A percentile compares a stretch with the other conserved stretches of the same genome.
Evolutionary conservation across 2,797 vertebrate genomes (phyloP).

Genomic region (Adrianichthys oophorus): DNA sequence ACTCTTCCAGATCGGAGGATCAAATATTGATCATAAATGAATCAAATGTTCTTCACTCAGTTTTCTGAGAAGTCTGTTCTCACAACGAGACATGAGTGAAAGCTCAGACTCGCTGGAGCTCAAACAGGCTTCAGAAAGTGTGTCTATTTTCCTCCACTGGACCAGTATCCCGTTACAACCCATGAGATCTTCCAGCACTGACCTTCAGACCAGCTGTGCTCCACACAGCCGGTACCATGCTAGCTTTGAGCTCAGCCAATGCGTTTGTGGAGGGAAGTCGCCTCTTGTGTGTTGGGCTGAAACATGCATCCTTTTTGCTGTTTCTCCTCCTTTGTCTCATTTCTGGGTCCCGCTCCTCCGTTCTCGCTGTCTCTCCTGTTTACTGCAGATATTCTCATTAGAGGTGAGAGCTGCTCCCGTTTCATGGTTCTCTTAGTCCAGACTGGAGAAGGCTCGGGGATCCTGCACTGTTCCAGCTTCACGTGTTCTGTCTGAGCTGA

Average conservation of each 20-base stretch:
- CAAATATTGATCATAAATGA: constrained; percentile 2
- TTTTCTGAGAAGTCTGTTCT: not conserved
- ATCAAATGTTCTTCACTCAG: not conserved
- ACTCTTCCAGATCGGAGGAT: not conserved
- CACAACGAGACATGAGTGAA: constrained; percentile 1
- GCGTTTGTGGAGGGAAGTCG: not conserved
- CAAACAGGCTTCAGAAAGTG: constrained; percentile 35
- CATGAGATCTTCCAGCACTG: constrained; percentile 48
- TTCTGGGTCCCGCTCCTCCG: not conserved
- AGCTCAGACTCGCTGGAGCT: constrained; percentile 3
- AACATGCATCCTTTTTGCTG: constrained; percentile 4
- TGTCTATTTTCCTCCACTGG: constrained; percentile 41
- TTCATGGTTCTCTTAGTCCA: constrained; percentile 61
- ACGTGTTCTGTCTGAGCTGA: constrained; percentile 24
- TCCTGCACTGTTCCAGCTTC: constrained; percentile 19
- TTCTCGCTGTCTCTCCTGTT: constrained; percentile 17
- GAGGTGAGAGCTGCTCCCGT: constrained; percentile 29
- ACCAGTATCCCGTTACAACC: constrained; percentile 58
- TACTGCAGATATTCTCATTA: constrained; percentile 27
- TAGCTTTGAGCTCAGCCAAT: constrained; percentile 17
- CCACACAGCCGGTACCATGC: constrained; percentile 12
- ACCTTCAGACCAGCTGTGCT: constrained; percentile 52
- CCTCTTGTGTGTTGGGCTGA: constrained; percentile 16
- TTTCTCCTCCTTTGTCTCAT: constrained; percentile 5
- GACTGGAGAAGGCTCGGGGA: constrained; percentile 23